These are phyloP conservation scores for Sinocyclocheilus rhinocerous DNA, from an alignment of 2,113 vertebrate species.

Conservation along the genomic window DNA sequence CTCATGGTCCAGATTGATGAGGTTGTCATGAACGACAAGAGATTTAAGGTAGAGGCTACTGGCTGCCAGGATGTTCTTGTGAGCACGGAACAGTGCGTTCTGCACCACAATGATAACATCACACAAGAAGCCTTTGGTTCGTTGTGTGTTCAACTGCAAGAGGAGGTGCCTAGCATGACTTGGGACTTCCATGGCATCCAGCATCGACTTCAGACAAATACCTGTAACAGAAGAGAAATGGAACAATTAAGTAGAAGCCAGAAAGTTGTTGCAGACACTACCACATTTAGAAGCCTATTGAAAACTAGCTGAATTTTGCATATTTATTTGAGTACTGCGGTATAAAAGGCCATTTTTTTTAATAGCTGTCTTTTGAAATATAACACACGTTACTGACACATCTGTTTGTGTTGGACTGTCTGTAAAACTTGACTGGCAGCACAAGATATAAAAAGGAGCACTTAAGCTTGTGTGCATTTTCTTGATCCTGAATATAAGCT, in stretches of 20 bases:
- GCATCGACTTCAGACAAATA: constrained; percentile 92
- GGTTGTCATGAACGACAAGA: constrained; percentile 98
- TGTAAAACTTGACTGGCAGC: constrained; percentile 14
- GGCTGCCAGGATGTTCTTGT: constrained; percentile 99
- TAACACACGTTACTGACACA: constrained; percentile 16
- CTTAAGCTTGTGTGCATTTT: constrained; percentile 17
- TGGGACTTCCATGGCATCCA: constrained; percentile 97
- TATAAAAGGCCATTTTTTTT: constrained; percentile 5
- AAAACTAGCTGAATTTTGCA: not conserved
- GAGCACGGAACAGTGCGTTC: constrained; percentile 97
- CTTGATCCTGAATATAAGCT: not conserved
- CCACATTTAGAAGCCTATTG: not conserved
- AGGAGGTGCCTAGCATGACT: constrained; percentile 98
- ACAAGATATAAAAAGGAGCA: constrained; percentile 6
- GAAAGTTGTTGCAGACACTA: not conserved
- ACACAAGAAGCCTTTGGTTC: constrained; percentile 98
- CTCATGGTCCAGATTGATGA: constrained; percentile 98
- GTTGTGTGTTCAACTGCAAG: constrained; percentile 97
- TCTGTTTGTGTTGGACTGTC: constrained; percentile 11
- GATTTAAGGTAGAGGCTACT: constrained; percentile 99
- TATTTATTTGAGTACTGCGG: not conserved
- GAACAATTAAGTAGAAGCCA: constrained; percentile 48
- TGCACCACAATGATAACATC: constrained; percentile 99
- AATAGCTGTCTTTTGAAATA: constrained; percentile 8
- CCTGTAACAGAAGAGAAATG: constrained; percentile 76